phyloP scores from a whole-genome alignment of 37 sponge, comb jelly and placozoan species.

The Hormiphora californensis region DNA sequence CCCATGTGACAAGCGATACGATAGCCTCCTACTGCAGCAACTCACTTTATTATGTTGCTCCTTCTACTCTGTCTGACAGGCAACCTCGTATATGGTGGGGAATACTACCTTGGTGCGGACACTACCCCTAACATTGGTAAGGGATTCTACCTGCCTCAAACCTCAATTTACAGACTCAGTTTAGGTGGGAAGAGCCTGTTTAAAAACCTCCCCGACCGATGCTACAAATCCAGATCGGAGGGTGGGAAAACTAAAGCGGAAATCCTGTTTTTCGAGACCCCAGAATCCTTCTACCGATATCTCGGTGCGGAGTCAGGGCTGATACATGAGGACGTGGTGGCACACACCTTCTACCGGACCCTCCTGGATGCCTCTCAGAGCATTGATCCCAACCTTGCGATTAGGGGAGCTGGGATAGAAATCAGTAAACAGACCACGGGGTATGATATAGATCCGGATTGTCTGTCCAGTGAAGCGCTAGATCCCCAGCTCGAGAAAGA shows the following conservation, averaged over 20 bases:
- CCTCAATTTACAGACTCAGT: background rate
- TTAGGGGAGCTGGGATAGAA: slow-evolving; percentile 15
- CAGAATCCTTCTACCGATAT: background rate
- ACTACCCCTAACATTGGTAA: background rate
- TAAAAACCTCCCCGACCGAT: background rate
- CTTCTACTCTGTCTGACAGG: background rate
- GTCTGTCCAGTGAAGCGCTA: background rate
- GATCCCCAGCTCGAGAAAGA: background rate
- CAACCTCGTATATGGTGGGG: background rate
- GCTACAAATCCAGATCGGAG: background rate
- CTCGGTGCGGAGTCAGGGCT: background rate
- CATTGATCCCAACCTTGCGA: background rate
- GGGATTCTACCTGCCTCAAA: slow-evolving; percentile 33
- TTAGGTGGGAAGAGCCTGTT: background rate
- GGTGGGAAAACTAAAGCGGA: background rate
- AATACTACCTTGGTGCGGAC: no score
- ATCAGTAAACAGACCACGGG: background rate
- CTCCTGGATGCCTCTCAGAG: slow-evolving; percentile 9
- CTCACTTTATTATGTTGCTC: background rate
- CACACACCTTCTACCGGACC: background rate
- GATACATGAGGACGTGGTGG: background rate
- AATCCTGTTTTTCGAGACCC: background rate
- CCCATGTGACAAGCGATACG: no score
- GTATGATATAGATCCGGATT: background rate
- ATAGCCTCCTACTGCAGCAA: no score